A percentile compares a stretch with the other conserved stretches of the same genome.
phyloP scores from a whole-genome alignment of 2,797 vertebrate species.

The Macroramphosus scolopax region DNA sequence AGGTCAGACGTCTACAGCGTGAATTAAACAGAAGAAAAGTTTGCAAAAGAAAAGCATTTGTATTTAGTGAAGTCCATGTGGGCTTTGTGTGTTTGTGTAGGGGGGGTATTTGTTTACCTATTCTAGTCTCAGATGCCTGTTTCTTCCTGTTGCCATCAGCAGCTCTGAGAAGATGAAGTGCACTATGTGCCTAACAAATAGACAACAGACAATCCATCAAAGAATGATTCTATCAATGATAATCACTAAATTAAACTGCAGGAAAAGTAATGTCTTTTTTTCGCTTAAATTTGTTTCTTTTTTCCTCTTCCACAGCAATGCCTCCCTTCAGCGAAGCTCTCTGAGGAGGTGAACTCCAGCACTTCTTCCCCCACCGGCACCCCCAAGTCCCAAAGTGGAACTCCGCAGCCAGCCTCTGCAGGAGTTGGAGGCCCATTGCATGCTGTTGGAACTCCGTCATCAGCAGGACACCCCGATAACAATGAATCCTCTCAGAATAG shows the following conservation, averaged over 20 bases:
- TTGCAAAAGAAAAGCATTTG: too few relatives aligned
- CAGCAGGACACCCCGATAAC: constrained; percentile 71
- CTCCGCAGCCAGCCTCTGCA: constrained; percentile 71
- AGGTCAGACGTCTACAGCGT: constrained; percentile 74
- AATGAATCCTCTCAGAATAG: constrained; percentile 72
- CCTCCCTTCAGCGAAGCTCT: constrained; percentile 77
- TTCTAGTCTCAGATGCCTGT: constrained; percentile 32
- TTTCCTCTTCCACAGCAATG: constrained; percentile 55
- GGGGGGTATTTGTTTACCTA: constrained; percentile 46
- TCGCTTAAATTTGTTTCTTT: background rate
- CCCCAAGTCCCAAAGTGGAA: constrained; percentile 85
- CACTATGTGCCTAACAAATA: too few relatives aligned
- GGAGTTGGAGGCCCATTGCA: constrained; percentile 74
- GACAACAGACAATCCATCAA: too few relatives aligned
- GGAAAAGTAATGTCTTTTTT: background rate
- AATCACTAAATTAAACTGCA: background rate
- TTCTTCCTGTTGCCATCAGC: constrained; percentile 62
- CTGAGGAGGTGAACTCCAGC: constrained; percentile 83
- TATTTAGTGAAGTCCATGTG: too few relatives aligned
- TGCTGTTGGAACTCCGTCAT: constrained; percentile 63
- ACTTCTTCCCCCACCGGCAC: constrained; percentile 83
- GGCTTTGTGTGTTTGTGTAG: too few relatives aligned
- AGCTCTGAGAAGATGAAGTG: background rate
- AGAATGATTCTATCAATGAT: background rate
- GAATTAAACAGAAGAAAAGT: too few relatives aligned